phyloP scores from a whole-genome alignment of 2,113 vertebrate genomes.

The Paramisgurnus dabryanus region DNA sequence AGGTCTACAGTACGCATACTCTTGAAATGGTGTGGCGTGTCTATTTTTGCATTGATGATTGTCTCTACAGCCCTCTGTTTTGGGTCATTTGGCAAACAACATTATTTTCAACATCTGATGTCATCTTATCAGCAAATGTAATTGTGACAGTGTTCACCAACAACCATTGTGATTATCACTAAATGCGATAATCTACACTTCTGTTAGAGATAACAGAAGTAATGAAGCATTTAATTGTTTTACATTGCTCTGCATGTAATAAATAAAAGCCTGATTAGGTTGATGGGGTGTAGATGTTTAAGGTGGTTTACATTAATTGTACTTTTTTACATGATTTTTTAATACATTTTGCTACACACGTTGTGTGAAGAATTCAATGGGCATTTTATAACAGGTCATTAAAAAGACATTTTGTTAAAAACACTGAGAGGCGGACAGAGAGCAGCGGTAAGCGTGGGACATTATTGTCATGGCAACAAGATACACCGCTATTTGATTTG shows the following conservation, averaged over 20 bases:
- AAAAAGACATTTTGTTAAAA: too few relatives aligned
- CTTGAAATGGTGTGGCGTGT: background rate
- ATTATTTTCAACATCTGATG: conserved; percentile 27
- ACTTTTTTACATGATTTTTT: too few relatives aligned
- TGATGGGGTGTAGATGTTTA: too few relatives aligned
- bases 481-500: too few relatives aligned
- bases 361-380: too few relatives aligned
- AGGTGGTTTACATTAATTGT: too few relatives aligned
- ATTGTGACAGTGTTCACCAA: conserved; percentile 3
- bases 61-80: background rate
- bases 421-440: too few relatives aligned
- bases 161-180: conserved; percentile 7
- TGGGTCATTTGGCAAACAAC: conserved; percentile 12
- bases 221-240: conserved; percentile 1
- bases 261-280: too few relatives aligned
- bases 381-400: too few relatives aligned
- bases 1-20: background rate
- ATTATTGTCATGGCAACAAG: too few relatives aligned
- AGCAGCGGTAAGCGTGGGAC: too few relatives aligned
- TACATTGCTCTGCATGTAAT: background rate
- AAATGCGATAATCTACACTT: background rate
- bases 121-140: conserved; percentile 14
- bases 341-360: too few relatives aligned
- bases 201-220: background rate
- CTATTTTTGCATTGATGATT: conserved; percentile 12